These are phyloP conservation scores for Eupithecia insigniata DNA, from an alignment of 2,888 invertebrate genomes.

Conservation along the genomic window DNA sequence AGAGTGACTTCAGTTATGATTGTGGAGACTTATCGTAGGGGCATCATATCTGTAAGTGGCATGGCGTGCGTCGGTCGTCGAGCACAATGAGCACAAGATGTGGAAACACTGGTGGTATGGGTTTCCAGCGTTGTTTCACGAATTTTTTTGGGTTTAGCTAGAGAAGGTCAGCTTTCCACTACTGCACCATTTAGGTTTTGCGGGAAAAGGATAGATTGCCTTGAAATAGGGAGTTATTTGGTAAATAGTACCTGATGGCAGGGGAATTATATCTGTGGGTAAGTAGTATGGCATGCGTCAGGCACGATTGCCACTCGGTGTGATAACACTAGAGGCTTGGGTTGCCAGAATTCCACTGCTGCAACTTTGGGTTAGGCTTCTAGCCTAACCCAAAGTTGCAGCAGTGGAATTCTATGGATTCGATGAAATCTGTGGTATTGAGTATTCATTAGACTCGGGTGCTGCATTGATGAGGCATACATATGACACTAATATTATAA, in stretches of 20 bases:
- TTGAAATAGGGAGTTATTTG: background rate
- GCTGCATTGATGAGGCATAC: too few species aligned
- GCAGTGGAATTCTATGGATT: background rate
- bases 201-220: background rate
- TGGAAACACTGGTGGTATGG: slow-evolving; percentile 40
- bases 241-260: background rate
- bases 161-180: too few species aligned
- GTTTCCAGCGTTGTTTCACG: background rate
- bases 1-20: background rate
- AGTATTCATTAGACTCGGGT: background rate
- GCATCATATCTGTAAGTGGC: slow-evolving; percentile 40
- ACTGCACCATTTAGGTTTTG: background rate
- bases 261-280: background rate
- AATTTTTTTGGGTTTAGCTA: background rate
- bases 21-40: slow-evolving; percentile 9
- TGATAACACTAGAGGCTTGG: background rate
- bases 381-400: background rate
- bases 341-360: background rate
- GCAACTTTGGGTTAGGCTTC: background rate
- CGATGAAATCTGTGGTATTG: background rate
- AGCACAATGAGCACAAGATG: slow-evolving; percentile 57
- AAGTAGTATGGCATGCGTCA: background rate
- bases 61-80: slow-evolving; percentile 51
- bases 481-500: too few species aligned
- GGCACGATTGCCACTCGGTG: background rate